Evolutionary conservation across 2,888 invertebrate species (phyloP), one percentile per base, ranked within the genome.

Genomic region (Harmothoe impar): DNA sequence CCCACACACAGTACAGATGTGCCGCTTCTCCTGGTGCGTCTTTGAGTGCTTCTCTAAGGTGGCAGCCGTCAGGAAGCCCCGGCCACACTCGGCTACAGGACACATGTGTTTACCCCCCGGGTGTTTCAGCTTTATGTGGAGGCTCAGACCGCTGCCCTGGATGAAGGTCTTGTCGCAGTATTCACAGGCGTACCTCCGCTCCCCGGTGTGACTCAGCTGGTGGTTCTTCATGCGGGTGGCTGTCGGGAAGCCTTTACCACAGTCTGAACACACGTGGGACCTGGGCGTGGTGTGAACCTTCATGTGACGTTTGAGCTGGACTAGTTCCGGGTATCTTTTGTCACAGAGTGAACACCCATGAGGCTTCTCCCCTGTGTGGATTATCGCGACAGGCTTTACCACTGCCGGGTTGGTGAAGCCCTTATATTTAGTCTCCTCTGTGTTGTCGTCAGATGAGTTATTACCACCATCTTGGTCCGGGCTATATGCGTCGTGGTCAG

Each of bases 41-140:
- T 0, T 3, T 5, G 95, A 95, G 93, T 96, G 96, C 77, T 96
- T 96, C 91, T 20, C 23, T 20, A 33, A 23, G 56, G n/a, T 20
- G 10, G 1, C 20, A 25, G 10, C 54, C 1, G n/a, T 20, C 1
- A n/a, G n/a, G 56, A 56, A 62, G 3, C 62, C 54, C 29, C 29
- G 23, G 3, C 54, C 88, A 56, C 88, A 62, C 1, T 25, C 56
- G 17, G 43, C 10, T n/a, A n/a, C n/a, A n/a, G n/a, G n/a, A 43
- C 43, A 43, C 43, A 43, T 10, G 10, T 43, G 43, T 43, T 43
- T 43, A 7, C 10, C 10, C 3, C 43, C 43, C 10, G 5, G 5
- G 10, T 43, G 43, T 43, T 43, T 43, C 43, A 7, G 43, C 43
- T 43, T 77, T 25, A 77, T 77, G 77, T 77, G 77, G 5, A n/a